A percentile compares a stretch with the other conserved stretches of the same genome.
Evolutionary conservation across 2,113 vertebrate species (phyloP).

Genomic region (Thunnus thynnus): DNA sequence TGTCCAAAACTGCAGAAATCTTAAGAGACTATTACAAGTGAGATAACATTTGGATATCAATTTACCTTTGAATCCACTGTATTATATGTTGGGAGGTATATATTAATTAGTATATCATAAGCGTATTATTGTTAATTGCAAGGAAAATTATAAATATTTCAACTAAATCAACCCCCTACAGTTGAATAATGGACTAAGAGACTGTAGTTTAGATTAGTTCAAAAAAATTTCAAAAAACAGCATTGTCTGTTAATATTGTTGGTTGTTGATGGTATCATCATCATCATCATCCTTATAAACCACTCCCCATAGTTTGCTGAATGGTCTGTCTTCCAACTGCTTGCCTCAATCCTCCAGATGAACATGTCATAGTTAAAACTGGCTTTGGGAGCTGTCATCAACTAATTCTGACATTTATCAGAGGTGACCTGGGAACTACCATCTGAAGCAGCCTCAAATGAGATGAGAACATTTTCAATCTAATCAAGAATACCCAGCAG

Average conservation of each 20-base stretch:
- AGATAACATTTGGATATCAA: too few species aligned
- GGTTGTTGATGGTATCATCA: too few species aligned
- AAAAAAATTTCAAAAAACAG: too few species aligned
- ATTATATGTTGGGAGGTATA: background rate
- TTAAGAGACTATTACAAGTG: too few species aligned
- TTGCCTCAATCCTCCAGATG: slow-evolving; percentile 24
- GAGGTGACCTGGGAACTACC: slow-evolving; percentile 35
- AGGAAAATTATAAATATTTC: background rate
- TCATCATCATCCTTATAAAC: background rate
- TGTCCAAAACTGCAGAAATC: too few species aligned
- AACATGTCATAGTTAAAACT: slow-evolving; percentile 28
- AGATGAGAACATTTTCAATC: slow-evolving; percentile 39
- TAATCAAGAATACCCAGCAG: slow-evolving; percentile 42
- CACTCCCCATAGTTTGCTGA: background rate
- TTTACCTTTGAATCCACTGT: slow-evolving; percentile 1
- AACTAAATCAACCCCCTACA: background rate
- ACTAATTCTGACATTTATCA: slow-evolving; percentile 41
- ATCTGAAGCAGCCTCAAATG: slow-evolving; percentile 27
- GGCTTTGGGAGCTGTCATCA: slow-evolving; percentile 19
- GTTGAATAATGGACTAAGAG: background rate
- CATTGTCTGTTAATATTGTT: too few species aligned
- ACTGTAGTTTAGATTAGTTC: too few species aligned
- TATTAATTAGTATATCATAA: background rate
- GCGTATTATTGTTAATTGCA: background rate
- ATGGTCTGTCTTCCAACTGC: background rate